Conservation (phyloP, 1,140 invertebrate species). For the Brachystomella parvula region DNA sequence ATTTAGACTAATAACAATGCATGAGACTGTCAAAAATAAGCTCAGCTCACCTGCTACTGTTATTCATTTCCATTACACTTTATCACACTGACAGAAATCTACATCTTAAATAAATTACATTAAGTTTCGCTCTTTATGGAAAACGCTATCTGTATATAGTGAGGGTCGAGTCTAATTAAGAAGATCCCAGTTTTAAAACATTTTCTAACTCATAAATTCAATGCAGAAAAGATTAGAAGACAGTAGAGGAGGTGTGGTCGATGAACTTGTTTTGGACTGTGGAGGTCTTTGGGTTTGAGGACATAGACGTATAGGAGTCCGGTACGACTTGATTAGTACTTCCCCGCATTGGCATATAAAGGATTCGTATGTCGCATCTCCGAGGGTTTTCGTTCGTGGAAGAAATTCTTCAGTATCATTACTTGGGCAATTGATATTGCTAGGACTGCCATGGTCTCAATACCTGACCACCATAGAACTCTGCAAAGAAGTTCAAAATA, state of each 20-base stretch:
- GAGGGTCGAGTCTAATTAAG: neutral
- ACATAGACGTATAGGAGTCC: neutral
- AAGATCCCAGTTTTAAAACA: neutral
- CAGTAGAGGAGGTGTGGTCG: neutral
- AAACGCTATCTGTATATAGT: neutral
- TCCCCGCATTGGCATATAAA: conserved; percentile 20
- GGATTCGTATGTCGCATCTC: conserved; percentile 39
- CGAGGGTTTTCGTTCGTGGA: conserved; percentile 70
- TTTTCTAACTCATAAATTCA: neutral
- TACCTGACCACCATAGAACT: conserved; percentile 84
- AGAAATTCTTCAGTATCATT: conserved; percentile 86
- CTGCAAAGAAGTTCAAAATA: conserved; percentile 40
- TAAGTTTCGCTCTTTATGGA: neutral
- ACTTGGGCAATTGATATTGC: conserved; percentile 82
- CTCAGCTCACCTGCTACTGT: neutral
- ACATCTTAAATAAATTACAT: neutral
- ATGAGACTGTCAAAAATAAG: neutral
- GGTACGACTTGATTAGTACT: neutral
- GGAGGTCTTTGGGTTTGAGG: neutral
- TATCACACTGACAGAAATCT: neutral
- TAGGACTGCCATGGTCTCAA: conserved; percentile 78
- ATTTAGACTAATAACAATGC: neutral
- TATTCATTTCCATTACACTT: neutral
- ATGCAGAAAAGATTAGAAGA: neutral
- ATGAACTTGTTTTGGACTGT: neutral